Conservation (phyloP, 1,140 invertebrate species). For the Cydia pomonella region DNA sequence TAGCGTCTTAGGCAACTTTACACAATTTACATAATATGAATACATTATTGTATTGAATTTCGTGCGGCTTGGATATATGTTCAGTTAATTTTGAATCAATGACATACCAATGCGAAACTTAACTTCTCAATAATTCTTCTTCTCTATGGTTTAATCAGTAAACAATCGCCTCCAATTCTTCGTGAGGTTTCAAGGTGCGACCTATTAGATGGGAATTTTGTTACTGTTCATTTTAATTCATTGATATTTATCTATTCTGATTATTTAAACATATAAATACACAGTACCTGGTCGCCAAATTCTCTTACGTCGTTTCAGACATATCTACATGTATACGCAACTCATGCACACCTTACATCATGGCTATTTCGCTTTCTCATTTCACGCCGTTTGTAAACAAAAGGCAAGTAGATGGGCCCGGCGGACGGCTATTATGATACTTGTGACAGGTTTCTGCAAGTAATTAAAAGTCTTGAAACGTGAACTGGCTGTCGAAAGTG, state of each 20-base stretch:
- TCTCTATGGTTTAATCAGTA: background rate
- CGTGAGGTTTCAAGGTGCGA: too few species aligned
- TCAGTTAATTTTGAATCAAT: background rate
- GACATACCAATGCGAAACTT: background rate
- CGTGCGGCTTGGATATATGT: background rate
- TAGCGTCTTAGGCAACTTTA: conserved; percentile 3
- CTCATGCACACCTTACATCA: conserved; percentile 20
- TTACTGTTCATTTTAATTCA: too few species aligned
- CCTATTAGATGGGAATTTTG: too few species aligned
- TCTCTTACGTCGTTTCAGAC: background rate
- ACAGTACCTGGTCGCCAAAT: background rate
- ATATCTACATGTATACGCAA: background rate
- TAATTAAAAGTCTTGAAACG: conserved; percentile 72
- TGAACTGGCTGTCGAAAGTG: conserved; percentile 63
- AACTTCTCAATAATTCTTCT: background rate
- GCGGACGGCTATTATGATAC: conserved; percentile 34
- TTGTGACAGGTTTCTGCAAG: conserved; percentile 50
- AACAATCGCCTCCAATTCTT: too few species aligned
- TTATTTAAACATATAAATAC: background rate
- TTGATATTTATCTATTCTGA: too few species aligned
- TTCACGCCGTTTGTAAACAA: conserved; percentile 31
- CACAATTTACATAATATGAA: conserved; percentile 15
- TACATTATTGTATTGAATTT: background rate
- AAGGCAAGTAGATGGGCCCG: conserved; percentile 12
- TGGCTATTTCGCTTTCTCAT: conserved; percentile 27